Conservation (phyloP, 2,888 invertebrate species). For the Nomada ruficornis region DNA sequence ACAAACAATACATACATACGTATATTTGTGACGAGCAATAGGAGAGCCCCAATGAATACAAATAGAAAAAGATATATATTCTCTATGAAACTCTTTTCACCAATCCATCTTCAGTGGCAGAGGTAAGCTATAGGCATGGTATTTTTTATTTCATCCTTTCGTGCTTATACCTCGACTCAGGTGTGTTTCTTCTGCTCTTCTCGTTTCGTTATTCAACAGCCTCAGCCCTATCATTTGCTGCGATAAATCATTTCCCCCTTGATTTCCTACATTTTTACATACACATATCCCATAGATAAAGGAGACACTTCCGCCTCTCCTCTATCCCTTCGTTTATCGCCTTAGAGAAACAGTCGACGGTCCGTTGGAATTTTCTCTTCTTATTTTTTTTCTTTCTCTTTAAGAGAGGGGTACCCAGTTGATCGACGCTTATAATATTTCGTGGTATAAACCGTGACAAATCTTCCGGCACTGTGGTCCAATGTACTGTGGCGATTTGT, state of each 20-base stretch:
- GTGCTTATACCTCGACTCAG: background rate
- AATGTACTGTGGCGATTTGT: background rate
- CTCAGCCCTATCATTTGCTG: too few species aligned
- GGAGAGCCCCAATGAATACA: too few species aligned
- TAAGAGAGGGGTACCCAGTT: background rate
- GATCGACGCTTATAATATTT: constrained; percentile 21
- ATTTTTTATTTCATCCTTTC: too few species aligned
- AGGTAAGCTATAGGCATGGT: too few species aligned
- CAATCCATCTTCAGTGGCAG: too few species aligned
- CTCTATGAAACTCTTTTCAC: too few species aligned
- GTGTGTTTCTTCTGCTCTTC: background rate
- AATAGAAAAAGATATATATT: too few species aligned
- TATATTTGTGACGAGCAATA: too few species aligned
- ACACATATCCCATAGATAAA: constrained; percentile 23
- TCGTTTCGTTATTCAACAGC: constrained; percentile 14
- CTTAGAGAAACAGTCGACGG: background rate
- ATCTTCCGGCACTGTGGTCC: background rate
- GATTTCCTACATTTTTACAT: constrained; percentile 10
- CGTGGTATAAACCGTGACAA: background rate
- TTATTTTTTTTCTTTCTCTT: background rate
- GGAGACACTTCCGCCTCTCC: background rate
- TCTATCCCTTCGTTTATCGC: background rate
- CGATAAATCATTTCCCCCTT: constrained; percentile 49
- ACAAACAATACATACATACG: too few species aligned
- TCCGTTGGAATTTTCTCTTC: background rate